Percentiles rank a stretch among this genome's conserved stretches.
Evolutionary conservation across 2,797 vertebrate genomes (phyloP).

Genomic region (Cynodonichthys magdalenae): DNA sequence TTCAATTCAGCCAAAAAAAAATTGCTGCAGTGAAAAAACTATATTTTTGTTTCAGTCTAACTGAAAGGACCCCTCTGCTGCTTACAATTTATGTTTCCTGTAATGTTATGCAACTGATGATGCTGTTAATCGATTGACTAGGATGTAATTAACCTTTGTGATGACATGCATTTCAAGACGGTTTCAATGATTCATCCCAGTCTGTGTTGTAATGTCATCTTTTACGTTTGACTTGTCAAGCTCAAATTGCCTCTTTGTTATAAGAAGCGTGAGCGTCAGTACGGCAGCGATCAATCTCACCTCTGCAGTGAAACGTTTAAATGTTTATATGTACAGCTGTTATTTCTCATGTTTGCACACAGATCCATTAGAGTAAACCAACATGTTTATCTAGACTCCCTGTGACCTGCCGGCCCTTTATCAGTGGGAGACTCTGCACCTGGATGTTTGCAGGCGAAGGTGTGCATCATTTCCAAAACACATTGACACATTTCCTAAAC

Average conservation of each 20-base stretch:
- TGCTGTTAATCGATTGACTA: constrained; percentile 5
- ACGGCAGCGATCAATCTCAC: constrained; percentile 56
- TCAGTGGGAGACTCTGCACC: constrained; percentile 69
- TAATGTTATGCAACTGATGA: constrained; percentile 4
- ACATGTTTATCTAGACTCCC: constrained; percentile 31
- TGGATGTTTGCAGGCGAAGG: constrained; percentile 37
- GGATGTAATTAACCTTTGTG: constrained; percentile 2
- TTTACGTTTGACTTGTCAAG: constrained; percentile 29
- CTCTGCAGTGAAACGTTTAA: constrained; percentile 49
- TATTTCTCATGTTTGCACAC: constrained; percentile 67
- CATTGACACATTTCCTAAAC: background rate
- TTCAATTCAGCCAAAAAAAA: too few species aligned
- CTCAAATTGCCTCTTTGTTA: constrained; percentile 48
- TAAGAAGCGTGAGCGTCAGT: constrained; percentile 37
- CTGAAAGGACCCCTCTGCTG: constrained; percentile 11
- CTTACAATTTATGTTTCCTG: constrained; percentile 5
- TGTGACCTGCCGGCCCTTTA: constrained; percentile 58
- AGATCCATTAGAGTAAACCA: constrained; percentile 47
- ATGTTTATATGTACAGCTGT: constrained; percentile 73
- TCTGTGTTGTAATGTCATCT: constrained; percentile 37
- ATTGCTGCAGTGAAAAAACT: background rate
- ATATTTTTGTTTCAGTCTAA: background rate
- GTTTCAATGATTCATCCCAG: constrained; percentile 23
- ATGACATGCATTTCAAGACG: constrained; percentile 1
- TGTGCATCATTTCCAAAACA: background rate